phyloP scores from a whole-genome alignment of 2,113 vertebrate species.

The Leptosomus discolor region DNA sequence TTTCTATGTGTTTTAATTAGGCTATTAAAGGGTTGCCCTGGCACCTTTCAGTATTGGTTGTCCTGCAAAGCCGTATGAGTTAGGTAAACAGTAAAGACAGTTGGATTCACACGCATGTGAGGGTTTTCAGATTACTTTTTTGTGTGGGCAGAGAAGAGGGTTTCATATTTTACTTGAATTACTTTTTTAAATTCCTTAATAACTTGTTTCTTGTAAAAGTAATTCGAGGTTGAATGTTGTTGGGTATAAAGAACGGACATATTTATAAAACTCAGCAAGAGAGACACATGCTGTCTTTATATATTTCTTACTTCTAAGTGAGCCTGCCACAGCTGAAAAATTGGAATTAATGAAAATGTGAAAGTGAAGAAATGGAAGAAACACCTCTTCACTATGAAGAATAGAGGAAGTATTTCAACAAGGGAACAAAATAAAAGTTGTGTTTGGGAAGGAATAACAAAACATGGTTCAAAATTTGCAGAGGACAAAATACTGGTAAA shows the following conservation, averaged over 20 bases:
- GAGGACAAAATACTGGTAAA: neutral
- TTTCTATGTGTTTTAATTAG: neutral
- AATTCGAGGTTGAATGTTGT: neutral
- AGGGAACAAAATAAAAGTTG: neutral
- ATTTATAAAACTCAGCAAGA: neutral
- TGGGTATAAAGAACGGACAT: neutral
- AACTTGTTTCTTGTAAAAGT: neutral
- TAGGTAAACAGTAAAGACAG: neutral
- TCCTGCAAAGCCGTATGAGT: neutral
- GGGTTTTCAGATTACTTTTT: neutral
- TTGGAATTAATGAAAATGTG: neutral
- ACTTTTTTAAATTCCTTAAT: neutral
- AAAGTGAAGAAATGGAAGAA: neutral
- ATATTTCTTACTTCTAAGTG: neutral
- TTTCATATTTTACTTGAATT: neutral
- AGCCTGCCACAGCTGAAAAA: neutral
- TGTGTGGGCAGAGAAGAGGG: neutral
- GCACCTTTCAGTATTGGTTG: neutral
- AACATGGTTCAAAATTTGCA: neutral
- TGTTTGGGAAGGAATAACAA: neutral
- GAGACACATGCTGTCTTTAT: neutral
- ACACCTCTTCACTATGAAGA: neutral
- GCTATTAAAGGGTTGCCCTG: neutral
- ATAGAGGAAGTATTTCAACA: neutral
- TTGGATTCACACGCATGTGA: neutral